These are phyloP conservation scores for Desmophyllum pertusum DNA, from an alignment of 92 coral and sea anemone species.

Conservation along the genomic window DNA sequence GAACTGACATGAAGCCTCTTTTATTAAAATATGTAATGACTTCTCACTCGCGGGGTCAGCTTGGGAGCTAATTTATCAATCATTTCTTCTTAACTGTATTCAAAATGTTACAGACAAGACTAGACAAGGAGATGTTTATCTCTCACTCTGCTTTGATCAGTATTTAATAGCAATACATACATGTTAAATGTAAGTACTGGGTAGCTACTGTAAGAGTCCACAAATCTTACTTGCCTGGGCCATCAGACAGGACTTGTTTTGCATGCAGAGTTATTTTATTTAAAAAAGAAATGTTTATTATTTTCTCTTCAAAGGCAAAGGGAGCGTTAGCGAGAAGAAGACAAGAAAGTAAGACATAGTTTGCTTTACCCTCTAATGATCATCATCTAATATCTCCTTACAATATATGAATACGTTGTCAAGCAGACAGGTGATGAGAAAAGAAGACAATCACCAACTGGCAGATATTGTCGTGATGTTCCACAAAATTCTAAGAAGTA, in stretches of 20 bases:
- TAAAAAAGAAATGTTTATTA: neutral
- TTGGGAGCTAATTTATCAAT: too few species aligned
- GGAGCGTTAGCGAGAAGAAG: slow-evolving; percentile 96
- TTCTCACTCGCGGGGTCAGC: too few species aligned
- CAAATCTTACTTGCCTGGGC: too few species aligned
- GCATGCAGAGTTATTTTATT: neutral
- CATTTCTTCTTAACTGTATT: neutral
- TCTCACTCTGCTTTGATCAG: too few species aligned
- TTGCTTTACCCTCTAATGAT: neutral
- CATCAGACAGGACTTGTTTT: neutral
- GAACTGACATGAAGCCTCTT: too few species aligned
- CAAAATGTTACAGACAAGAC: too few species aligned
- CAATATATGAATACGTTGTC: neutral
- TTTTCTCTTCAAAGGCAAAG: slow-evolving; percentile 75
- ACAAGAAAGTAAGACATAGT: slow-evolving; percentile 79
- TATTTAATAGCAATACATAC: too few species aligned
- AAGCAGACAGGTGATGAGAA: neutral
- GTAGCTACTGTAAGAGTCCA: too few species aligned
- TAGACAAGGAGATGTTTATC: too few species aligned
- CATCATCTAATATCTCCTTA: neutral
- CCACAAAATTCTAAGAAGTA: neutral
- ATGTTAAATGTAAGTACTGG: too few species aligned
- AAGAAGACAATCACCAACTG: neutral
- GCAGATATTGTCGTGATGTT: neutral
- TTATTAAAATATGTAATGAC: too few species aligned